Evolutionary conservation across 2,797 vertebrate genomes (phyloP).

Genomic region (Neoniphon sammara): DNA sequence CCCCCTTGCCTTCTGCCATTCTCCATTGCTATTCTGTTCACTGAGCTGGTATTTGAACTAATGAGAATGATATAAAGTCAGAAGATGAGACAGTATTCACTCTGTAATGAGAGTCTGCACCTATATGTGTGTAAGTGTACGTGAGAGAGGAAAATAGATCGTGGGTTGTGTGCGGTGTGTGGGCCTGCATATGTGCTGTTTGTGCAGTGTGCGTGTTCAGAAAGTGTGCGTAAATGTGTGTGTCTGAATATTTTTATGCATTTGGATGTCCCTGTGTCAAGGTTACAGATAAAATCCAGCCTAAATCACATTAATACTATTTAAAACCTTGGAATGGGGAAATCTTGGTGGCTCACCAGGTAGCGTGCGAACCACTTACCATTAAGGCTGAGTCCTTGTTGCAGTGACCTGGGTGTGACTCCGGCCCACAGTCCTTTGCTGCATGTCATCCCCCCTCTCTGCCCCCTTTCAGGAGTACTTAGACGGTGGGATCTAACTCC

Average conservation of each 20-base stretch:
- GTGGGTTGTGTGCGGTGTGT: conserved; percentile 8
- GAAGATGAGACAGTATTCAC: conserved; percentile 57
- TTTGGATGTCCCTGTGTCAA: neutral
- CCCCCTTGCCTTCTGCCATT: conserved; percentile 29
- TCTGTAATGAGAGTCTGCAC: conserved; percentile 54
- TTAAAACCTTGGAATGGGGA: too few relatives aligned
- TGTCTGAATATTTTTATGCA: neutral
- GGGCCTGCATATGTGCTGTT: neutral
- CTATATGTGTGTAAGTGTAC: conserved; percentile 7
- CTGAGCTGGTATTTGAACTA: conserved; percentile 71
- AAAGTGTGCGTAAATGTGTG: neutral
- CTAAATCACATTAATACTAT: too few relatives aligned
- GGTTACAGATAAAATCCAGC: too few relatives aligned
- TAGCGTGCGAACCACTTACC: too few relatives aligned
- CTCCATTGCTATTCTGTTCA: conserved; percentile 65
- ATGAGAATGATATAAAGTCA: conserved; percentile 71
- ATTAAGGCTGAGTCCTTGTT: too few relatives aligned
- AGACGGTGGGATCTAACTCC: too few relatives aligned
- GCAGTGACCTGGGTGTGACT: too few relatives aligned
- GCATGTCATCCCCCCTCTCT: too few relatives aligned
- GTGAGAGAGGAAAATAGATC: neutral
- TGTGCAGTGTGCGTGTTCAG: conserved; percentile 16
- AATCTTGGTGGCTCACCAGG: too few relatives aligned
- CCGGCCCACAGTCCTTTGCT: too few relatives aligned
- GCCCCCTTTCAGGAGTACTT: too few relatives aligned